A percentile compares a stretch with the other conserved stretches of the same genome.
These are phyloP conservation scores for Volucella inanis DNA, from an alignment of 2,888 invertebrate species.

Conservation along the genomic window DNA sequence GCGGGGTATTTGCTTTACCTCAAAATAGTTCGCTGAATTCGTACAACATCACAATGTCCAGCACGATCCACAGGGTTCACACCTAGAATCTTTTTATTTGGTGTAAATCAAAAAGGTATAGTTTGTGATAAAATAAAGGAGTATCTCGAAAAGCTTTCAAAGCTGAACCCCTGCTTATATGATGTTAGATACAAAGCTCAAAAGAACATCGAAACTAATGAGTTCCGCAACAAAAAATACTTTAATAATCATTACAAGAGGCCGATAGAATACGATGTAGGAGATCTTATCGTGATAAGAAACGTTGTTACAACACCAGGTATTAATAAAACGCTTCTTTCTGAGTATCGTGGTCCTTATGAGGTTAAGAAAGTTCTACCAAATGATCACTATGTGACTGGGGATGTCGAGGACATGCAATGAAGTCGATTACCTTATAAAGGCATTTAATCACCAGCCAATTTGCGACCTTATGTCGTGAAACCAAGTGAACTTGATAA, in stretches of 20 bases:
- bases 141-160: conserved; percentile 35
- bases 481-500: too few relatives aligned
- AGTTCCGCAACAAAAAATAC: background rate
- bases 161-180: background rate
- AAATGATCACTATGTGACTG: background rate
- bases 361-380: too few relatives aligned
- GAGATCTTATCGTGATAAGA: conserved; percentile 45
- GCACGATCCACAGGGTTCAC: conserved; percentile 76
- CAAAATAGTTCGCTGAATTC: conserved; percentile 77
- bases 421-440: conserved; percentile 11
- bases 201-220: background rate
- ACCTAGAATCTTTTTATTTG: conserved; percentile 77
- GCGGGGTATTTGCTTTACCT: conserved; percentile 80
- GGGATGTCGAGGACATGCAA: conserved; percentile 4
- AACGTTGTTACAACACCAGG: conserved; percentile 3
- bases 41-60: conserved; percentile 77
- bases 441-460: conserved; percentile 19
- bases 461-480: too few relatives aligned
- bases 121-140: conserved; percentile 66
- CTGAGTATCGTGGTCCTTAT: too few relatives aligned
- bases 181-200: background rate
- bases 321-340: too few relatives aligned
- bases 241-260: conserved; percentile 10
- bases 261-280: background rate
- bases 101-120: conserved; percentile 76